Conservation (phyloP, 2,113 vertebrate genomes). For the Gorsachius goisagi region DNA sequence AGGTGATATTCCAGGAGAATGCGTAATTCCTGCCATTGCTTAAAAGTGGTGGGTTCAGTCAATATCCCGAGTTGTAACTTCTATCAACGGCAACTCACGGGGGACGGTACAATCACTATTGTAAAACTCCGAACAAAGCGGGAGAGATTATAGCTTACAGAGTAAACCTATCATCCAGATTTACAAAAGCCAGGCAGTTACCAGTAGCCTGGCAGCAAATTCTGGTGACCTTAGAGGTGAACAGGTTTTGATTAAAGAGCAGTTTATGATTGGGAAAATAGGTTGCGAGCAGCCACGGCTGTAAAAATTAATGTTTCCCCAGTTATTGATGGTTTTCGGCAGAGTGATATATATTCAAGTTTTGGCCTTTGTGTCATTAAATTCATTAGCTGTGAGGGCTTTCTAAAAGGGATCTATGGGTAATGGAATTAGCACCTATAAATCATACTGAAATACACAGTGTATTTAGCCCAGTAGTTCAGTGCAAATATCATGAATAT, state of each 20-base stretch:
- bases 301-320: constrained; percentile 45
- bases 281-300: background rate
- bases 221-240: constrained; percentile 43
- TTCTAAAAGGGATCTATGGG: constrained; percentile 15
- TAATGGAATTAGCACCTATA: constrained; percentile 32
- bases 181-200: constrained; percentile 16
- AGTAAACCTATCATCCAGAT: background rate
- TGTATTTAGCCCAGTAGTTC: background rate
- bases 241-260: constrained; percentile 54
- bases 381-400: constrained; percentile 41
- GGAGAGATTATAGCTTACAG: constrained; percentile 8
- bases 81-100: background rate
- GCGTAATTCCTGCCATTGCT: constrained; percentile 11
- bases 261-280: constrained; percentile 43
- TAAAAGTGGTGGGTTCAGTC: constrained; percentile 30
- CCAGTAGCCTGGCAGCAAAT: constrained; percentile 32
- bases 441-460: constrained; percentile 32
- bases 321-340: background rate
- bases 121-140: background rate
- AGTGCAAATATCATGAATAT: background rate
- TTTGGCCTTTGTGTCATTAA: constrained; percentile 46
- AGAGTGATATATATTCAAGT: constrained; percentile 9
- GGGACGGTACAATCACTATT: background rate
- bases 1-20: background rate
- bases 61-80: background rate